Base-by-base conservation (phyloP, 2,113 vertebrate species). In the Microcebus murinus region DNA sequence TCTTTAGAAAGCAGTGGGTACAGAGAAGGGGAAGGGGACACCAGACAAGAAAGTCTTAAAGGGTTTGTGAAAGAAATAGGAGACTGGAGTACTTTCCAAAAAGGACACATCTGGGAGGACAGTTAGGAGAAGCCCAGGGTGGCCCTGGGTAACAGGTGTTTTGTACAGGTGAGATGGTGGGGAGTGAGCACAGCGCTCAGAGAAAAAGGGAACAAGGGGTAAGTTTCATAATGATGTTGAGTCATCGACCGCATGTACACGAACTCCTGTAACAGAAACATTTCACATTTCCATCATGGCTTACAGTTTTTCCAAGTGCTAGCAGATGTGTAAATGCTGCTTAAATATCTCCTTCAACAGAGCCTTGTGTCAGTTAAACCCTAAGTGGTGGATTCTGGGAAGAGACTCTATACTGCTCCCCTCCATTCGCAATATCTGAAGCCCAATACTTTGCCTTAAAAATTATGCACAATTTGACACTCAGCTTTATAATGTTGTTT, bases 161-260 rank as follows among this genome's bases (percentile, higher is more conserved):
- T 87, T 39, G 8, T 8, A 1, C 3, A 85, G 55, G 5, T 7
- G 52, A 88, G 45, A 15, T 0, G 0, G 11, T 3, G 3, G 15
- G 3, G 34, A 61, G 14, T 3, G 23, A 39, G 57, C 2, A 4
- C 23, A 23, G 1, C 6, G 59, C 65, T 76, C 14, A 81, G 82
- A 70, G 6, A 39, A n/a, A 90, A 81, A 70, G 20, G 3, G 9
- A 21, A n/a, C 7, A 39, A 15, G 17, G 17, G 5, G 4, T 4
- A 25, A 31, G 50, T 52, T 85, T 77, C 55, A 17, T 8, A 21
- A 76, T 1, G 18, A 48, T 29, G 18, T 4, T 76, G 18, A 50
- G 25, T 36, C 74, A 74, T 27, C 13, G 83, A 70, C 5, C 45
- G 73, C 2, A 14, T 8, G 50, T 63, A 31, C 59, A 15, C 36